These are phyloP conservation scores for Phyllotreta cruciferae DNA, from an alignment of 2,888 invertebrate genomes.

Conservation along the genomic window DNA sequence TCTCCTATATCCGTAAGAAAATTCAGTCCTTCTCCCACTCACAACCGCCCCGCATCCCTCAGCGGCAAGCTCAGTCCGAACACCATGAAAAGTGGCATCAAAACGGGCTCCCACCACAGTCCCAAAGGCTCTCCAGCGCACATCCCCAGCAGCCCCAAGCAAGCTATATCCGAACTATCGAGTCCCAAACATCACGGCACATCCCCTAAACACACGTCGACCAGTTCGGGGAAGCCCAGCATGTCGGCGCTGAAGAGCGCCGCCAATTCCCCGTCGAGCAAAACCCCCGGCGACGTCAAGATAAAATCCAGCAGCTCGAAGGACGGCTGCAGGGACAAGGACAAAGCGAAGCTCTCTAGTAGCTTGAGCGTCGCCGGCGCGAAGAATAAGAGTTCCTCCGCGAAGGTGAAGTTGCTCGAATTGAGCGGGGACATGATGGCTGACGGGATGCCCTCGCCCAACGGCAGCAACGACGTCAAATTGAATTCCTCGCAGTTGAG, in stretches of 20 bases:
- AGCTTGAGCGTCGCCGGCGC: constrained; percentile 44
- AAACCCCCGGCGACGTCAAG: constrained; percentile 66
- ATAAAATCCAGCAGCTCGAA: constrained; percentile 53
- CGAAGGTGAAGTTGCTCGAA: constrained; percentile 74
- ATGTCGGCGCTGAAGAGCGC: constrained; percentile 88
- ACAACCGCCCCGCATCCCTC: constrained; percentile 69
- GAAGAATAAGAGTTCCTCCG: constrained; percentile 62
- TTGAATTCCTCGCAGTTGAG: constrained; percentile 68
- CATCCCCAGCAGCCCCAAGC: constrained; percentile 73
- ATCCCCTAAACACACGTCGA: constrained; percentile 79
- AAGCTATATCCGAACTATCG: constrained; percentile 70
- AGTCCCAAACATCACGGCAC: constrained; percentile 79
- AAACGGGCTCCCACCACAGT: constrained; percentile 67
- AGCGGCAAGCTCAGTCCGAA: constrained; percentile 67
- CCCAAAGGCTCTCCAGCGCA: constrained; percentile 80
- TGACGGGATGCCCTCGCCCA: constrained; percentile 63
- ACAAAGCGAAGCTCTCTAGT: constrained; percentile 45
- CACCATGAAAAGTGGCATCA: constrained; percentile 64
- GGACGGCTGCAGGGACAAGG: constrained; percentile 57
- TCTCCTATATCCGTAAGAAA: constrained; percentile 74
- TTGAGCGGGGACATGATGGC: constrained; percentile 52
- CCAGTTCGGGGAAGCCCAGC: constrained; percentile 83
- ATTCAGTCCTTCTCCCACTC: constrained; percentile 77
- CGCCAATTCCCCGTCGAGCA: constrained; percentile 73
- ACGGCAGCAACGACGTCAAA: constrained; percentile 64